Evolutionary conservation across 2,888 invertebrate species (phyloP).

Genomic region (Noctua fimbriata): DNA sequence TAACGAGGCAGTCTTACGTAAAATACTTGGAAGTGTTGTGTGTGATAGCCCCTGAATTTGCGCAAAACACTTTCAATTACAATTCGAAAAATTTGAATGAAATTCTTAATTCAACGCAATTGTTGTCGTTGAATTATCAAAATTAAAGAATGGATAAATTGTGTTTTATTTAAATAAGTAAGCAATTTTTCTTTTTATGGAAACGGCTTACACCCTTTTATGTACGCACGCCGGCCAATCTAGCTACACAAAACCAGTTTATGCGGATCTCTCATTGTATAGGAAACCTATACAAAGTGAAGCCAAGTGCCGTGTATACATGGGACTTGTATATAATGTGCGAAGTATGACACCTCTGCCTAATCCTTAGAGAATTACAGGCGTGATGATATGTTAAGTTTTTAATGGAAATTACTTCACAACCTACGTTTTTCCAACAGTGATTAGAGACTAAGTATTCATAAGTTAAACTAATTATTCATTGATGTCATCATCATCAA

Average conservation of each 20-base stretch:
- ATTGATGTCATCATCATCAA: neutral
- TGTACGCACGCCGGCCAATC: too few species aligned
- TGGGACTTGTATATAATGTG: neutral
- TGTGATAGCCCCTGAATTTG: neutral
- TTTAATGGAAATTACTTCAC: neutral
- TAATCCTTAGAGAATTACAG: too few species aligned
- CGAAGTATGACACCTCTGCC: neutral
- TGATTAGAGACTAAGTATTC: neutral
- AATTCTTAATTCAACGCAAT: neutral
- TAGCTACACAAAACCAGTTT: too few species aligned
- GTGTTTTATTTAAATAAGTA: neutral
- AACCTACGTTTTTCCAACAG: neutral
- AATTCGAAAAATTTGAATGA: neutral
- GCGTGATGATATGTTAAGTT: too few species aligned
- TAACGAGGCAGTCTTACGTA: neutral
- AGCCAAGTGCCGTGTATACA: too few species aligned
- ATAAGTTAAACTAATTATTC: neutral
- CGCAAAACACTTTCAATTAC: neutral
- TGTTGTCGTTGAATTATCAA: neutral
- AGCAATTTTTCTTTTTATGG: neutral
- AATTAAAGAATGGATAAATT: neutral
- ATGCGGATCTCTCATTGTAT: too few species aligned
- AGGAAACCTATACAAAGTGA: too few species aligned
- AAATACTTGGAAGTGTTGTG: neutral
- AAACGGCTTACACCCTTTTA: neutral